Percentiles rank a stretch among this genome's conserved stretches.
Conservation (phyloP, 2,797 vertebrate species). For the Simalia tracyae region DNA sequence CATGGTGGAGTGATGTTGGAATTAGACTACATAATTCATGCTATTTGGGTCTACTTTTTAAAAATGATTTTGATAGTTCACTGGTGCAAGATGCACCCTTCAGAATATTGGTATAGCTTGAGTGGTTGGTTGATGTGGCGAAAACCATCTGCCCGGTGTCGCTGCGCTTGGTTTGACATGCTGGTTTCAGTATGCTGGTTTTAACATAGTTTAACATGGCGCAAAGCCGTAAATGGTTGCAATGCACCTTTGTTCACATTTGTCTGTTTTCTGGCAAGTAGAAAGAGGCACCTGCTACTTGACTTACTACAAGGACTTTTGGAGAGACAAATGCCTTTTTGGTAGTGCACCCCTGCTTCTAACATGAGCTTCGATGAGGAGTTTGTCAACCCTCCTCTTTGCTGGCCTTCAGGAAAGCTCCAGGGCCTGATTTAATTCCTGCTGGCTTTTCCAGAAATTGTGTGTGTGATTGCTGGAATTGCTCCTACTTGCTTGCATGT, state of each 20-base stretch:
- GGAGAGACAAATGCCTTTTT: neutral
- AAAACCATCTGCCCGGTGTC: neutral
- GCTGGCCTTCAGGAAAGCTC: neutral
- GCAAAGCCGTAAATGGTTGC: neutral
- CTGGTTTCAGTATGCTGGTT: neutral
- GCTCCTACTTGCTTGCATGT: neutral
- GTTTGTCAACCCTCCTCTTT: neutral
- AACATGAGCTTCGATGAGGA: neutral
- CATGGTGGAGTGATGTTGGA: neutral
- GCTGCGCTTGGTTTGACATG: neutral
- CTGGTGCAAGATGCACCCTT: neutral
- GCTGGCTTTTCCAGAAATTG: neutral
- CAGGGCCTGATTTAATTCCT: neutral
- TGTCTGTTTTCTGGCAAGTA: neutral
- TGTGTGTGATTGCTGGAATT: neutral
- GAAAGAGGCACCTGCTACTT: neutral
- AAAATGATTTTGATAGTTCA: neutral
- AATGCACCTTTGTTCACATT: neutral
- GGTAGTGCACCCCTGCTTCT: neutral
- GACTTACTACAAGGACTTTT: neutral
- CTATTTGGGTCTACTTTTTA: neutral
- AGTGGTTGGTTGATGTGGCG: neutral
- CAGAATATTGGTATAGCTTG: neutral
- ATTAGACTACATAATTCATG: neutral
- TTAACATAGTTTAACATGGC: neutral